Percentiles rank a stretch among this genome's conserved stretches.
These are phyloP conservation scores for Dolichotis patagonum DNA, from an alignment of 2,113 vertebrate genomes.

Conservation along the genomic window DNA sequence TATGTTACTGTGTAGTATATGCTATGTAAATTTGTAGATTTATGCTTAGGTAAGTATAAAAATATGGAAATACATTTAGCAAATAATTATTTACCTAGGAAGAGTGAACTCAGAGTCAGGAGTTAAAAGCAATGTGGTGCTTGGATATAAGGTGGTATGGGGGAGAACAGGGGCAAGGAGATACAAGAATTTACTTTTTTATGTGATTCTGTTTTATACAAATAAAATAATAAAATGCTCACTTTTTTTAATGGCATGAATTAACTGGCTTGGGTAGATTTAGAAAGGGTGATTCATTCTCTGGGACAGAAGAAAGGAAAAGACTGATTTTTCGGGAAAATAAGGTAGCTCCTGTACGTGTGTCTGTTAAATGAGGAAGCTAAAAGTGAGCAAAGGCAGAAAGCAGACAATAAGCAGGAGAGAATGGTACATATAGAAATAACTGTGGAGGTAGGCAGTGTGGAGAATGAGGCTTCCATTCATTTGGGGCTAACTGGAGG, in stretches of 20 bases:
- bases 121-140: background rate
- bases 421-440: background rate
- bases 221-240: slow-evolving; percentile 46
- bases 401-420: background rate
- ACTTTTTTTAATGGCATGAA: background rate
- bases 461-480: background rate
- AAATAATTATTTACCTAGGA: slow-evolving; percentile 19
- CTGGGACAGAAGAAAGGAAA: background rate
- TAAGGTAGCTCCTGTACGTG: background rate
- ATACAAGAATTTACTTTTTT: background rate
- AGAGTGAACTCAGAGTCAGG: background rate
- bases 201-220: background rate
- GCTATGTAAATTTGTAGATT: background rate
- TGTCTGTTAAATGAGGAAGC: background rate
- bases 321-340: background rate
- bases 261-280: background rate
- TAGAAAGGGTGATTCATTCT: background rate
- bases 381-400: background rate
- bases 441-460: background rate
- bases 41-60: background rate
- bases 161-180: background rate
- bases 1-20: background rate
- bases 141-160: background rate
- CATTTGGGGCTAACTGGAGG: background rate
- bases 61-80: background rate